Conservation (phyloP, 2,888 invertebrate species). For the Anthrax anthrax region DNA sequence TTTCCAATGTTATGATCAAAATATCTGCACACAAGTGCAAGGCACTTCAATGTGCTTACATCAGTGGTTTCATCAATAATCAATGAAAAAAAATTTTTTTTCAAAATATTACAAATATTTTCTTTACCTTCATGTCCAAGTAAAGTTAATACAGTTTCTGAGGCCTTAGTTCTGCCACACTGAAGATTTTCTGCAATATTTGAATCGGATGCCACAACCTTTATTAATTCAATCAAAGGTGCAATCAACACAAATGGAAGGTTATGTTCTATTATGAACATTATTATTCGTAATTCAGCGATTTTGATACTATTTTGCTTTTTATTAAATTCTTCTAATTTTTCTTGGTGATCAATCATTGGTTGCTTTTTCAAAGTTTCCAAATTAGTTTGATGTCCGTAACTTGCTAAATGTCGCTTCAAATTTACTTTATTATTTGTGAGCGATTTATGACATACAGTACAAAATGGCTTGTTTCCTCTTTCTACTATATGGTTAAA, state of each 20-base stretch:
- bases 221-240: background rate
- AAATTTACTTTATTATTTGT: too few relatives aligned
- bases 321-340: too few relatives aligned
- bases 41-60: background rate
- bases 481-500: too few relatives aligned
- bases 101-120: background rate
- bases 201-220: background rate
- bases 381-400: too few relatives aligned
- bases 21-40: conserved; percentile 2
- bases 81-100: conserved; percentile 1
- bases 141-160: conserved; percentile 2
- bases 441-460: too few relatives aligned
- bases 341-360: too few relatives aligned
- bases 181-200: too few relatives aligned
- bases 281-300: too few relatives aligned
- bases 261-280: background rate
- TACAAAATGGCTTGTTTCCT: too few relatives aligned
- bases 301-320: too few relatives aligned
- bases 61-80: conserved; percentile 4
- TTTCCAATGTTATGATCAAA: conserved; percentile 1
- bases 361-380: too few relatives aligned
- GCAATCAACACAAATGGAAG: background rate
- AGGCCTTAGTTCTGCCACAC: conserved; percentile 1
- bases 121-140: conserved; percentile 1
- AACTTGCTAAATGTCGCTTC: too few relatives aligned